Conservation (phyloP, 2,113 vertebrate species). For the Eulacestoma nigropectus region DNA sequence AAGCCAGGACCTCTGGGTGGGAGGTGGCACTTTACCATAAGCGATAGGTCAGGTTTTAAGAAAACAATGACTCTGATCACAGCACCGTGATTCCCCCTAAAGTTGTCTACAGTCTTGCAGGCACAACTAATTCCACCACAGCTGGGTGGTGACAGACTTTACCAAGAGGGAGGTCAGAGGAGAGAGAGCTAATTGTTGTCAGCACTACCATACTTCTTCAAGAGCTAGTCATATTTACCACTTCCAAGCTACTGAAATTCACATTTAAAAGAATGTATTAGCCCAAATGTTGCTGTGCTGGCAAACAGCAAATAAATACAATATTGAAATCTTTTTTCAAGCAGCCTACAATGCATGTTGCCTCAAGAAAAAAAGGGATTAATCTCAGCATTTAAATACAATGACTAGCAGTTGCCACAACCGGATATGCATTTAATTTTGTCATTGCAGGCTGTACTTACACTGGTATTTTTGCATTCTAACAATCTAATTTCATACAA, state of each 20-base stretch:
- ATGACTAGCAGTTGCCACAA: not conserved
- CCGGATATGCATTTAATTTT: not conserved
- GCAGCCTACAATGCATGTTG: not conserved
- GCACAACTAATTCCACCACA: not conserved
- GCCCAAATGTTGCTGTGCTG: not conserved
- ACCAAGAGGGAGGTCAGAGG: not conserved
- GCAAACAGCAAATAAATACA: not conserved
- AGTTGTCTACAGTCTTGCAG: not conserved
- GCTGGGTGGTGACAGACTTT: not conserved
- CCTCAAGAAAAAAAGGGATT: not conserved
- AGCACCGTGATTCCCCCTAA: not conserved
- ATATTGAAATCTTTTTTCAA: not conserved
- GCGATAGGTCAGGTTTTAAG: not conserved
- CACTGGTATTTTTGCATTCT: not conserved
- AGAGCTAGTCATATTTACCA: not conserved
- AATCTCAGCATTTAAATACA: not conserved
- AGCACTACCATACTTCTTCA: not conserved
- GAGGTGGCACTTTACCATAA: not conserved
- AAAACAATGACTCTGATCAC: not conserved
- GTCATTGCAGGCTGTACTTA: not conserved
- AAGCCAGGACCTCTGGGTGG: accelerated
- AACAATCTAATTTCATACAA: not conserved
- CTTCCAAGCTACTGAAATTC: not conserved
- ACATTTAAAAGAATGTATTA: not conserved
- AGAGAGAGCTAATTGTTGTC: not conserved